Conservation (phyloP, 2,888 invertebrate species). For the Chorisops tibialis region DNA sequence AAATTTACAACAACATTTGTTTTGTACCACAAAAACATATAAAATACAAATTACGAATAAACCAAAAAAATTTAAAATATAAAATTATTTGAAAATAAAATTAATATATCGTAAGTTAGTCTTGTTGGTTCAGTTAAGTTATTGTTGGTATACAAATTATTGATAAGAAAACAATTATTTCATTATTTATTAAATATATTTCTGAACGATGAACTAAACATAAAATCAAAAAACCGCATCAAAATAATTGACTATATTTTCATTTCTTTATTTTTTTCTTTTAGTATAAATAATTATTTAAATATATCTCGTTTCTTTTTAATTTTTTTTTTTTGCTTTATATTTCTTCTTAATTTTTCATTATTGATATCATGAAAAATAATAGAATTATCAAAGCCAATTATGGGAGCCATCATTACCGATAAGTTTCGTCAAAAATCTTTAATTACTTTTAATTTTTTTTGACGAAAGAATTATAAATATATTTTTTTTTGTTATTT, state of each 20-base stretch:
- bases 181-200: not conserved
- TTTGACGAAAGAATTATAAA: slow-evolving; percentile 53
- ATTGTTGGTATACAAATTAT: not conserved
- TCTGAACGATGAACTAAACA: not conserved
- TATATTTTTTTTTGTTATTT: not conserved
- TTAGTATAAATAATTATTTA: not conserved
- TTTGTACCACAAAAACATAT: too few relatives aligned
- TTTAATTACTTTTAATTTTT: slow-evolving; percentile 36
- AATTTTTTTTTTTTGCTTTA: not conserved
- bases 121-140: not conserved
- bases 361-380: too few relatives aligned
- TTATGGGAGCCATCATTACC: slow-evolving; percentile 54
- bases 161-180: too few relatives aligned
- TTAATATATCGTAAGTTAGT: not conserved
- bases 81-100: not conserved
- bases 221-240: not conserved
- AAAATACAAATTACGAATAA: not conserved
- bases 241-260: not conserved
- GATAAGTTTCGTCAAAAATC: slow-evolving; percentile 56
- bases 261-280: too few relatives aligned
- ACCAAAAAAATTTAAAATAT: not conserved
- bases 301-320: not conserved
- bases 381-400: slow-evolving; percentile 27
- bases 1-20: too few relatives aligned
- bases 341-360: not conserved